Conservation (phyloP, 2,113 vertebrate genomes). For the Panthera leo region DNA sequence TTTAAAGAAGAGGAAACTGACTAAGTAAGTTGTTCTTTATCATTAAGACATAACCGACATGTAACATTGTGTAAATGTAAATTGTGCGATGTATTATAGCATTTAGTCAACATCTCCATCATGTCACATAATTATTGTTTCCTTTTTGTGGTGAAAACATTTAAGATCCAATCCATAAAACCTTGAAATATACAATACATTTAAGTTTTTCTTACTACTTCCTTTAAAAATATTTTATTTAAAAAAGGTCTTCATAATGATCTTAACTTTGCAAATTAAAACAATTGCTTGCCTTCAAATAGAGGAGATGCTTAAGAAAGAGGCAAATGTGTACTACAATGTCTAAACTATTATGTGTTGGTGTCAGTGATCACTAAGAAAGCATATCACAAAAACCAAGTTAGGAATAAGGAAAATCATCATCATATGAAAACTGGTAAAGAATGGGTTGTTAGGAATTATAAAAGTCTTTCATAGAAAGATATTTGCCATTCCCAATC, state of each 20-base stretch:
- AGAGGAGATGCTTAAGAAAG: background rate
- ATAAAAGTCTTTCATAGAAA: background rate
- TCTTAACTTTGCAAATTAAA: background rate
- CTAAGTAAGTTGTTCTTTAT: conserved; percentile 89
- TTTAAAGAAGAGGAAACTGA: conserved; percentile 97
- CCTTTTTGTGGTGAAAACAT: background rate
- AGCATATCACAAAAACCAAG: background rate
- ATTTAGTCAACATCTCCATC: background rate
- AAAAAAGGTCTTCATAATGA: background rate
- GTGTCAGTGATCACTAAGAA: background rate
- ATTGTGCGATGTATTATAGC: background rate
- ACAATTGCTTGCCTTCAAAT: background rate
- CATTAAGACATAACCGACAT: background rate
- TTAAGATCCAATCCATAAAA: background rate
- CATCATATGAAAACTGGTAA: background rate
- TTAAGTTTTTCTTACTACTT: conserved; percentile 83
- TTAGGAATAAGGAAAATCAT: background rate
- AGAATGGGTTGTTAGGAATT: background rate
- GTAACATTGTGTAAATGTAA: background rate
- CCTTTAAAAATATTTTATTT: conserved; percentile 39
- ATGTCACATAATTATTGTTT: background rate
- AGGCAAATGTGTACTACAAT: background rate
- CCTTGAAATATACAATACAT: conserved; percentile 69
- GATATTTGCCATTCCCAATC: background rate
- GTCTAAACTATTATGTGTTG: background rate